phyloP scores from a whole-genome alignment of 2,113 vertebrate genomes.

The Accipiter cooperii region DNA sequence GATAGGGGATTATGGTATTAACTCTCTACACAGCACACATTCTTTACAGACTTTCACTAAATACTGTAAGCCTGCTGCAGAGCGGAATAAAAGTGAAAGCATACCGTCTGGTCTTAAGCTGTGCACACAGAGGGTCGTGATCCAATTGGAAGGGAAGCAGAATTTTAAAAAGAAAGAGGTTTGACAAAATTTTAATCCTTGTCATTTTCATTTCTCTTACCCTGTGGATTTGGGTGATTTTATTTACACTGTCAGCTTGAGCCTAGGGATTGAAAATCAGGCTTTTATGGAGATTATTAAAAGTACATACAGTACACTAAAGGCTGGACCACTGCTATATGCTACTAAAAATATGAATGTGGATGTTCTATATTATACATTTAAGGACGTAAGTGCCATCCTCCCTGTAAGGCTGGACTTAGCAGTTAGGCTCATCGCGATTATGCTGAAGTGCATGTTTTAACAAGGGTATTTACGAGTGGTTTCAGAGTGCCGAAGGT shows the following conservation, averaged over 20 bases:
- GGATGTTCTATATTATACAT: conserved; percentile 52
- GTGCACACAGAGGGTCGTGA: conserved; percentile 82
- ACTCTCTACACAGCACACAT: conserved; percentile 80
- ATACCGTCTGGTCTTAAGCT: conserved; percentile 85
- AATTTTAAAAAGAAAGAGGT: conserved; percentile 88
- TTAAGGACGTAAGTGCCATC: conserved; percentile 55
- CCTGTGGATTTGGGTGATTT: conserved; percentile 98
- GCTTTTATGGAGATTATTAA: conserved; percentile 98
- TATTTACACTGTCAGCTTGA: conserved; percentile 99
- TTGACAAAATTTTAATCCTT: conserved; percentile 90
- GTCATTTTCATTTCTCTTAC: conserved; percentile 99
- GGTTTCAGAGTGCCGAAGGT: background rate
- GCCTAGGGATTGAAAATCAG: conserved; percentile 95
- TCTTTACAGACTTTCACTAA: conserved; percentile 85
- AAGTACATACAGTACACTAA: conserved; percentile 82
- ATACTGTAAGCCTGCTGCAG: conserved; percentile 85
- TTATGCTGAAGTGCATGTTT: conserved; percentile 17
- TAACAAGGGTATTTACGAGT: conserved; percentile 55
- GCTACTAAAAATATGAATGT: conserved; percentile 73
- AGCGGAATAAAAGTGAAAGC: conserved; percentile 85
- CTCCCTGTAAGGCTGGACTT: conserved; percentile 63
- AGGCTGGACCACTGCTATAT: conserved; percentile 70
- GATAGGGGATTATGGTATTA: conserved; percentile 87
- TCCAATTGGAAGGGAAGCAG: conserved; percentile 85
- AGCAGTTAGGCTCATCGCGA: conserved; percentile 28